Percentiles rank a stretch among this genome's conserved stretches.
Evolutionary conservation across 2,797 vertebrate genomes (phyloP).

Genomic region (Denticeps clupeoides): DNA sequence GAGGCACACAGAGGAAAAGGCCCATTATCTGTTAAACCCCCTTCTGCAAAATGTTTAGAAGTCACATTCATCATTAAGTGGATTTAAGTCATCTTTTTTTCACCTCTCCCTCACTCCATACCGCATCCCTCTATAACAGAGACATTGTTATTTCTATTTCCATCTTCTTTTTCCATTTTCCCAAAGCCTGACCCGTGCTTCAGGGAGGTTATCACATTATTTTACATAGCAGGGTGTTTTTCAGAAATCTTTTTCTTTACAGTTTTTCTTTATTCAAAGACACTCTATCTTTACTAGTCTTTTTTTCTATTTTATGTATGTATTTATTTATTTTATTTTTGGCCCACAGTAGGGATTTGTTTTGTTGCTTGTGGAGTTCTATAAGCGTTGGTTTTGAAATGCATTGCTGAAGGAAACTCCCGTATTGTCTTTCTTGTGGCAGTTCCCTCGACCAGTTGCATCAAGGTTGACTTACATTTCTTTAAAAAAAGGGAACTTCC

Average conservation of each 20-base stretch:
- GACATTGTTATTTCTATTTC: constrained; percentile 23
- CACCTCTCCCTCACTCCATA: background rate
- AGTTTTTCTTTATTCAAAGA: constrained; percentile 12
- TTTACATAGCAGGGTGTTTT: constrained; percentile 35
- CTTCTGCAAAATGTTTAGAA: constrained; percentile 29
- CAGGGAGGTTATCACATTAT: constrained; percentile 30
- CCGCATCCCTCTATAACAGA: constrained; percentile 10
- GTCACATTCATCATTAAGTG: constrained; percentile 21
- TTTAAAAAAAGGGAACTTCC: constrained; percentile 29
- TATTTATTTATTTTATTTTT: too few relatives aligned
- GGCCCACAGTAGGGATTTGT: too few relatives aligned
- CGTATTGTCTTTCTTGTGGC: background rate
- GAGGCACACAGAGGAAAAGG: constrained; percentile 9
- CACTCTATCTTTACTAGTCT: background rate
- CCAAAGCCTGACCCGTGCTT: constrained; percentile 19
- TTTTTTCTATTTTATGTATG: too few relatives aligned
- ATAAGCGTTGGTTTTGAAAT: background rate
- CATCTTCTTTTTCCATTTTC: constrained; percentile 12
- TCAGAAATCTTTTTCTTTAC: constrained; percentile 5
- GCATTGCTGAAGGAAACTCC: background rate
- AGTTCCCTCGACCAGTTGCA: constrained; percentile 28
- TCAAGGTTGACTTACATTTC: constrained; percentile 48
- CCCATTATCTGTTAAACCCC: constrained; percentile 26
- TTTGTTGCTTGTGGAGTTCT: too few relatives aligned
- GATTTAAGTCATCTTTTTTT: constrained; percentile 19